These are phyloP conservation scores for Ophion slaviceki DNA, from an alignment of 2,888 invertebrate species.

Conservation along the genomic window DNA sequence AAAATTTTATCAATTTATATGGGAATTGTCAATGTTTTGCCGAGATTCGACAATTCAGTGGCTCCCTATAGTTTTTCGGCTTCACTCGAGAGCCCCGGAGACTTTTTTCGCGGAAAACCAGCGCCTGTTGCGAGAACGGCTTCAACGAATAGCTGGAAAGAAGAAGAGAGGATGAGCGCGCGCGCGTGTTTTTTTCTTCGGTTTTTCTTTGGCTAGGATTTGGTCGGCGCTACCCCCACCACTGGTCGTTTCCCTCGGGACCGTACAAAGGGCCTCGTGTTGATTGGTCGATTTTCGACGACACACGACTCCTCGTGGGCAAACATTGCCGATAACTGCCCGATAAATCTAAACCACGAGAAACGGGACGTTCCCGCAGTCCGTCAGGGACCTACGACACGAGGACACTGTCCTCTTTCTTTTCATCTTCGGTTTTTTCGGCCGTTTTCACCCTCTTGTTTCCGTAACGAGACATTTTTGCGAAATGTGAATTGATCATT, in stretches of 20 bases:
- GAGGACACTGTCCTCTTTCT: not conserved
- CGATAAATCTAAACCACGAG: not conserved
- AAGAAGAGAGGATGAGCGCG: not conserved
- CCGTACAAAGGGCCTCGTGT: not conserved
- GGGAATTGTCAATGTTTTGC: not conserved
- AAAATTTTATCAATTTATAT: not conserved
- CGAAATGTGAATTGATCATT: not conserved
- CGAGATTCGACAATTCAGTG: not conserved
- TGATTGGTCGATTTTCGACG: constrained; percentile 21
- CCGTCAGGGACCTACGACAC: constrained; percentile 3
- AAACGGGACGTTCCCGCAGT: constrained; percentile 20
- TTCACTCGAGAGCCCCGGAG: not conserved
- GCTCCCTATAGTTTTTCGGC: not conserved
- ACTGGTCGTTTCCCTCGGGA: constrained; percentile 31
- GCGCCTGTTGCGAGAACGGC: constrained; percentile 37
- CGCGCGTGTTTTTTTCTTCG: not conserved
- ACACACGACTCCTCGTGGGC: constrained; percentile 1
- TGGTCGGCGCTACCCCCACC: constrained; percentile 22
- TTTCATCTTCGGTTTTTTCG: not conserved
- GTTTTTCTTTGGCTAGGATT: not conserved
- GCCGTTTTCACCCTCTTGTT: not conserved
- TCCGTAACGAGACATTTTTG: not conserved
- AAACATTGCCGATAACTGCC: not conserved
- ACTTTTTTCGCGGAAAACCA: constrained; percentile 45
- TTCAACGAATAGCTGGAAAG: not conserved